Evolutionary conservation across 2,797 vertebrate species (phyloP).

Genomic region (Myotis findleyi): DNA sequence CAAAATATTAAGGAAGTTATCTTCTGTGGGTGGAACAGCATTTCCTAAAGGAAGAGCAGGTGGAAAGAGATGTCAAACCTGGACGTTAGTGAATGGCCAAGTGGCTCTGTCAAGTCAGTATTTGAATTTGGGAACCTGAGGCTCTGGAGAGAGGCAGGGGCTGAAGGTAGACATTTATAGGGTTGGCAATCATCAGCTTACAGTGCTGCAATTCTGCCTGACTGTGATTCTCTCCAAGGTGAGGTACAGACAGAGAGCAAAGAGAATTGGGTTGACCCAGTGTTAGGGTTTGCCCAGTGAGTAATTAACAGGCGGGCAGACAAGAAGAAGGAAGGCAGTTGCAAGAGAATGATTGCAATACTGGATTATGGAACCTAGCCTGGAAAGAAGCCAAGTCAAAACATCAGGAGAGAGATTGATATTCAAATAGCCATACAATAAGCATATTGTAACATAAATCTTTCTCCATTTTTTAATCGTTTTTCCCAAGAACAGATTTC

Average conservation of each 20-base stretch:
- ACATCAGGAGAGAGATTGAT: neutral
- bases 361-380: neutral
- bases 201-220: neutral
- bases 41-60: neutral
- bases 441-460: neutral
- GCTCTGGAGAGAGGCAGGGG: neutral
- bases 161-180: neutral
- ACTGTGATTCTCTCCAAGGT: neutral
- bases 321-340: neutral
- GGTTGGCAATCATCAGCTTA: neutral
- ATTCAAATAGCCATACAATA: neutral
- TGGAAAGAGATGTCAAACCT: neutral
- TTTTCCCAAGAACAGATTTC: neutral
- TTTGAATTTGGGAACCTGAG: neutral
- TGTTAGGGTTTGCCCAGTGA: neutral
- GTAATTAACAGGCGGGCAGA: neutral
- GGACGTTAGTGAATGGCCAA: too few species aligned
- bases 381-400: neutral
- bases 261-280: neutral
- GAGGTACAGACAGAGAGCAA: neutral
- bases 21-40: constrained; percentile 5
- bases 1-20: constrained; percentile 19
- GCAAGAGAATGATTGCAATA: neutral
- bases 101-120: neutral
- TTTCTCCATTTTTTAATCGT: neutral